Conservation (phyloP, 2,113 vertebrate genomes). For the Heliornis fulica region DNA sequence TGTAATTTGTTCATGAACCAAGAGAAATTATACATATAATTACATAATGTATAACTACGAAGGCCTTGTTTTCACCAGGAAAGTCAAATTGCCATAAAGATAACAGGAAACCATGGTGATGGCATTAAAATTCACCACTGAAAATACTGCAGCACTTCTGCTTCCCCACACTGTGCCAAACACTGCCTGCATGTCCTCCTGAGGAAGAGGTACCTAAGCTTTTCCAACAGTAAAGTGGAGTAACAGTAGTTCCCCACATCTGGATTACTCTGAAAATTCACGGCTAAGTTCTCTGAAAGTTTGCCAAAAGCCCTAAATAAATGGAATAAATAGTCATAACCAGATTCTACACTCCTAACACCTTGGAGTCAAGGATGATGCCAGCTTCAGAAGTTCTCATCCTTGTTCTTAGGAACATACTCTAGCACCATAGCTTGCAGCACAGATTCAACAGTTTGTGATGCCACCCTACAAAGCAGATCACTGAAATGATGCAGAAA, state of each 20-base stretch:
- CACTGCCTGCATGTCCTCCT: neutral
- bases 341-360: neutral
- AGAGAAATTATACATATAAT: neutral
- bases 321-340: neutral
- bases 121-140: neutral
- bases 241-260: neutral
- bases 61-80: neutral
- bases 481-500: neutral
- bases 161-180: neutral
- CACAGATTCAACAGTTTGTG: fast-evolving
- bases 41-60: neutral
- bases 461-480: neutral
- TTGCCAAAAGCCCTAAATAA: neutral
- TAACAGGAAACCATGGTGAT: neutral
- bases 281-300: neutral
- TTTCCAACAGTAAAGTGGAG: neutral
- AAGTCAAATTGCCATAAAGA: neutral
- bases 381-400: neutral
- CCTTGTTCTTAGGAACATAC: neutral
- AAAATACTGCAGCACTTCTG: neutral
- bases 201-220: neutral
- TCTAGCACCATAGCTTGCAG: neutral
- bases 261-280: neutral
- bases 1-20: neutral
- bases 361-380: neutral